phyloP scores from a whole-genome alignment of 2,113 vertebrate genomes.

The Melanostigma gelatinosum region DNA sequence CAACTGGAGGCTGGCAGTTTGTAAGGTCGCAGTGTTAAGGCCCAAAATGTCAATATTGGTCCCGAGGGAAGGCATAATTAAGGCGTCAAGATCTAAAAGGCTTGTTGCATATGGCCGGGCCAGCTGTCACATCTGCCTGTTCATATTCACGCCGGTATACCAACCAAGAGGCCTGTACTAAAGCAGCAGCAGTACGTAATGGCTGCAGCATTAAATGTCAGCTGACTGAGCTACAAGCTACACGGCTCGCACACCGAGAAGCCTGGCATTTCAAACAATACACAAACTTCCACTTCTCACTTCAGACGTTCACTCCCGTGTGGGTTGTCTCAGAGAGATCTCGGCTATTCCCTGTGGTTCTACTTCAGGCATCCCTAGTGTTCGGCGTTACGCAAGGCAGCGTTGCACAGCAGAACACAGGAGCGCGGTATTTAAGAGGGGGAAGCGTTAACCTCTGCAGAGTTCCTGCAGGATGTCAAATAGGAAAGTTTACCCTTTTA shows the following conservation, averaged over 20 bases:
- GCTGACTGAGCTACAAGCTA: slow-evolving; percentile 67
- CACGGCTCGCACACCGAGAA: slow-evolving; percentile 32
- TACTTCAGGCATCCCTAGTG: slow-evolving; percentile 37
- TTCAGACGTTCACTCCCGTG: slow-evolving; percentile 55
- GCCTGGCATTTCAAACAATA: slow-evolving; percentile 70
- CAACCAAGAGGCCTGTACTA: slow-evolving; percentile 28
- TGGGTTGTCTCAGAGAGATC: slow-evolving; percentile 50
- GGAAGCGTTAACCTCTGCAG: not conserved
- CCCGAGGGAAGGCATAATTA: slow-evolving; percentile 66
- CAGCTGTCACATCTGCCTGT: slow-evolving; percentile 74
- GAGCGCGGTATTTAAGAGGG: slow-evolving; percentile 8
- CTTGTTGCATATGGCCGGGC: slow-evolving; percentile 71
- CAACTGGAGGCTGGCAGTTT: slow-evolving; percentile 68
- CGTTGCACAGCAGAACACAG: slow-evolving; percentile 8
- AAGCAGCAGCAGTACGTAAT: slow-evolving; percentile 31
- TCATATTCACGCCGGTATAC: slow-evolving; percentile 45
- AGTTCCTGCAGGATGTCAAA: slow-evolving; percentile 8
- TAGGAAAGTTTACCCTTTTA: not conserved
- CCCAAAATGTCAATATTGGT: slow-evolving; percentile 74
- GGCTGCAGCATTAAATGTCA: slow-evolving; percentile 70
- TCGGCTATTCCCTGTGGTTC: slow-evolving; percentile 43
- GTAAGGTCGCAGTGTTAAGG: slow-evolving; percentile 62
- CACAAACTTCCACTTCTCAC: slow-evolving; percentile 53
- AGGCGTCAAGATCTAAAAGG: slow-evolving; percentile 69
- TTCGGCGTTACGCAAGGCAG: slow-evolving; percentile 11